Percentiles rank a stretch among this genome's conserved stretches.
Evolutionary conservation across 1,140 invertebrate genomes (phyloP).

Genomic region (Megalonaias nervosa): DNA sequence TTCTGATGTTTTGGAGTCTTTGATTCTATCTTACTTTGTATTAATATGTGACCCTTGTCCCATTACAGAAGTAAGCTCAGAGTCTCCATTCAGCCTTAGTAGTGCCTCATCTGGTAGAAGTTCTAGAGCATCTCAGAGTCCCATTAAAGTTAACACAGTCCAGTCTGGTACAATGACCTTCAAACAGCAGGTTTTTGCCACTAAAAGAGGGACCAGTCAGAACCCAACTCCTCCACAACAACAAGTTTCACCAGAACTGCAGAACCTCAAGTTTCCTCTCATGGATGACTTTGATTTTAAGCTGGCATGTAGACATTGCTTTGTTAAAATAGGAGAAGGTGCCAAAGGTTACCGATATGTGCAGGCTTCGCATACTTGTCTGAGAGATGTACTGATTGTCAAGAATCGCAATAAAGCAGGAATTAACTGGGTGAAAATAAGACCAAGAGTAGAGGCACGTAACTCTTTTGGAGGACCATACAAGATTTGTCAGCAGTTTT

Average conservation of each 20-base stretch:
- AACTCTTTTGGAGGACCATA: constrained; percentile 39
- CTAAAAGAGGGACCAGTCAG: neutral
- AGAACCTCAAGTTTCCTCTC: constrained; percentile 49
- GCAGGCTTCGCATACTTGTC: constrained; percentile 51
- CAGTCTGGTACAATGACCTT: neutral
- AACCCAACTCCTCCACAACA: neutral
- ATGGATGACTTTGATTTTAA: constrained; percentile 54
- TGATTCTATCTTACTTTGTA: neutral
- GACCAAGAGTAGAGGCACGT: constrained; percentile 40
- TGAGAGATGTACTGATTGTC: constrained; percentile 50
- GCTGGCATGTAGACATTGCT: constrained; percentile 55
- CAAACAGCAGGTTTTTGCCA: neutral
- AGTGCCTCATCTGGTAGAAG: constrained; percentile 25
- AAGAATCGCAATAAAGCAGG: constrained; percentile 37
- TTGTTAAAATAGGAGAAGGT: constrained; percentile 60
- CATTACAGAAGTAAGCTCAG: constrained; percentile 4
- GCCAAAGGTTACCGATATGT: constrained; percentile 40
- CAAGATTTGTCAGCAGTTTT: constrained; percentile 57
- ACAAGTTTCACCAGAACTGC: constrained; percentile 3
- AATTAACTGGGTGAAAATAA: constrained; percentile 55
- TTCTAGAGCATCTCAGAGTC: constrained; percentile 32
- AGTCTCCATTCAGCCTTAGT: neutral
- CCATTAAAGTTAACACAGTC: constrained; percentile 4
- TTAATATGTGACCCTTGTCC: neutral
- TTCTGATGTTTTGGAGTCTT: neutral